phyloP scores from a whole-genome alignment of 2,888 invertebrate species.

The Myopa testacea region DNA sequence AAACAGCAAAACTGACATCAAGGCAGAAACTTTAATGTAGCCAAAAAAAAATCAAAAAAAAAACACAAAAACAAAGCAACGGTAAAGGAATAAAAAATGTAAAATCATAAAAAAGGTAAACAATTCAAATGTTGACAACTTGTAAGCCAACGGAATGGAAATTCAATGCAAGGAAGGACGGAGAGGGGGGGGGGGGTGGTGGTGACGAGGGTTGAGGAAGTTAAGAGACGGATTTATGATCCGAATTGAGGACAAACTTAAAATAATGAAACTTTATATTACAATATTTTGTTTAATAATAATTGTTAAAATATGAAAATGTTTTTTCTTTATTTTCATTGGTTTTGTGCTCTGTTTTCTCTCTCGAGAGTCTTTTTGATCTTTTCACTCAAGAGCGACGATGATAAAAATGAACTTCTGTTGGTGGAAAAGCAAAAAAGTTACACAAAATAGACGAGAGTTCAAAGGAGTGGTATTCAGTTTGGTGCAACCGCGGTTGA shows the following conservation, averaged over 20 bases:
- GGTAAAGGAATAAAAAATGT: too few relatives aligned
- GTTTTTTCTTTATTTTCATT: not conserved
- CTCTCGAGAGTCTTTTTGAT: too few relatives aligned
- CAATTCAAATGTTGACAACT: slow-evolving; percentile 5
- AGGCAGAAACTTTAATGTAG: not conserved
- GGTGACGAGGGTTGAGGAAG: not conserved
- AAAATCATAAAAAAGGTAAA: not conserved
- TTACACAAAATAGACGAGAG: too few relatives aligned
- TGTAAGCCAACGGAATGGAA: slow-evolving; percentile 4
- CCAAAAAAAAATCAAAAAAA: not conserved
- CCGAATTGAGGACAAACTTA: not conserved
- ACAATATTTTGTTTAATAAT: not conserved
- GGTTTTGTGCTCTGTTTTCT: not conserved
- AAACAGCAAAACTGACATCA: not conserved
- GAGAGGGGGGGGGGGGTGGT: not conserved
- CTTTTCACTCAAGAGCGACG: too few relatives aligned
- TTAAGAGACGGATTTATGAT: not conserved
- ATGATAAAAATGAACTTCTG: too few relatives aligned
- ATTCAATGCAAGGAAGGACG: not conserved
- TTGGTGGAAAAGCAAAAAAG: too few relatives aligned
- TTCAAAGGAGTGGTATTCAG: too few relatives aligned
- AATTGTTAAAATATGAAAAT: not conserved
- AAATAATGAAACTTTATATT: not conserved
- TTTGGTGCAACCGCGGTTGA: too few relatives aligned
- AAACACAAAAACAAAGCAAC: not conserved